Evolutionary conservation across 1,140 invertebrate genomes (phyloP).

Genomic region (Aethina tumida): DNA sequence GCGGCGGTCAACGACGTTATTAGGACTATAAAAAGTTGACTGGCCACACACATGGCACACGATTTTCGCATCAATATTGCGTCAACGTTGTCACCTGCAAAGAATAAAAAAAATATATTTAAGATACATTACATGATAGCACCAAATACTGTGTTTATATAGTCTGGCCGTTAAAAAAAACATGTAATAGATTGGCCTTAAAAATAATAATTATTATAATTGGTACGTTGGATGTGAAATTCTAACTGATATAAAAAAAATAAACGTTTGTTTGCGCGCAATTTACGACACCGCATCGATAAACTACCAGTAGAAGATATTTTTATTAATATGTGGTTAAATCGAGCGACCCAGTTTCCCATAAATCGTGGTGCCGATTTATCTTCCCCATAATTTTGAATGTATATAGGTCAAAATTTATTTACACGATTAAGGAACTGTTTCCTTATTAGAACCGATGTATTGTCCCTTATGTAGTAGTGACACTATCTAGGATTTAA

Average conservation of each 20-base stretch:
- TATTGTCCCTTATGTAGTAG: too few relatives aligned
- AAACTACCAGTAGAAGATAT: too few relatives aligned
- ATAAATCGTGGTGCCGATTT: too few relatives aligned
- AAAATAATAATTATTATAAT: background rate
- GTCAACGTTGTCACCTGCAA: constrained; percentile 34
- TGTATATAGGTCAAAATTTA: too few relatives aligned
- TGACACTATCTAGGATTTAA: too few relatives aligned
- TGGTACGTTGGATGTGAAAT: background rate
- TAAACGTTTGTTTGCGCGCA: background rate
- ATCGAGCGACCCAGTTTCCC: too few relatives aligned
- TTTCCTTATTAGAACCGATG: too few relatives aligned
- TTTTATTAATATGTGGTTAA: too few relatives aligned
- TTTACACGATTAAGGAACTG: too few relatives aligned
- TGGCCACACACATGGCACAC: constrained; percentile 32
- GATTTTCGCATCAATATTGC: constrained; percentile 35
- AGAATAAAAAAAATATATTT: constrained; percentile 10
- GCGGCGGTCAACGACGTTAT: constrained; percentile 14
- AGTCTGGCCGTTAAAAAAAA: background rate
- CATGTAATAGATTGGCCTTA: background rate
- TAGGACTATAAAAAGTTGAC: constrained; percentile 30
- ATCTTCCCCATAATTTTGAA: too few relatives aligned
- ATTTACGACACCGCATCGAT: background rate
- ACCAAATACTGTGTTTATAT: background rate
- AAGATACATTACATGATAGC: constrained; percentile 3
- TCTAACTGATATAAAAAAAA: too few relatives aligned